Base-by-base conservation (phyloP, 1,140 invertebrate species). In the Hylaeus anthracinus region DNA sequence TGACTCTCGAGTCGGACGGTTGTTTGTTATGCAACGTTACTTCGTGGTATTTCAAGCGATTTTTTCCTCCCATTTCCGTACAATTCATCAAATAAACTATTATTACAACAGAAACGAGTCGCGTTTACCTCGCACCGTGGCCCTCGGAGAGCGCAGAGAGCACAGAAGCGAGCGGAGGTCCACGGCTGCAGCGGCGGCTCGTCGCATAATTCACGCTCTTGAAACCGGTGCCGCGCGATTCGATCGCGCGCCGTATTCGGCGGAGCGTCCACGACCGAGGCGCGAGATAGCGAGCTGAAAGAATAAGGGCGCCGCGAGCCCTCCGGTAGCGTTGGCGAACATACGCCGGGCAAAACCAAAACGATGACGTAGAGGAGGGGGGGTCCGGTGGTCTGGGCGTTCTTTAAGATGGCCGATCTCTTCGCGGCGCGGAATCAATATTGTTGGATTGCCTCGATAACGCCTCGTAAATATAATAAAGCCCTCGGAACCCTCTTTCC, bases 401-500 rank as follows among this genome's bases (percentile, higher is more conserved):
- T 79, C 75, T 73, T 71, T 64, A 81, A 90, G 82, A 89, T 90
- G 82, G 70, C 71, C 82, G 82, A 89, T 89, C 83, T 84, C 73
- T 70, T 64, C 78, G 83, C 83, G 75, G 86, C 88, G 83, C 84
- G 89, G 90, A 92, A 92, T 92, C 91, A 92, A 92, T 92, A 92
- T 91, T 88, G 88, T 88, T 88, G 89, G 91, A 92, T 92, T 90
- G 88, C 71, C 74, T 88, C 86, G 91, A 92, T 92, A 91, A 92
- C 89, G 90, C 90, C 88, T 90, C 89, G 89, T 92, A 92, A 92
- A 92, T 92, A 91, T 92, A 92, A 92, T 92, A 92, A 92, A 92
- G 86, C 86, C 84, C 85, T 86, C 84, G 79, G 81, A 84, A 80
- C 72, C 73, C 64, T 67, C 63, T 72, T 69, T 55, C 61, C 51